Base-by-base conservation (phyloP, 2,888 invertebrate species). In the Drosophila putrida region DNA sequence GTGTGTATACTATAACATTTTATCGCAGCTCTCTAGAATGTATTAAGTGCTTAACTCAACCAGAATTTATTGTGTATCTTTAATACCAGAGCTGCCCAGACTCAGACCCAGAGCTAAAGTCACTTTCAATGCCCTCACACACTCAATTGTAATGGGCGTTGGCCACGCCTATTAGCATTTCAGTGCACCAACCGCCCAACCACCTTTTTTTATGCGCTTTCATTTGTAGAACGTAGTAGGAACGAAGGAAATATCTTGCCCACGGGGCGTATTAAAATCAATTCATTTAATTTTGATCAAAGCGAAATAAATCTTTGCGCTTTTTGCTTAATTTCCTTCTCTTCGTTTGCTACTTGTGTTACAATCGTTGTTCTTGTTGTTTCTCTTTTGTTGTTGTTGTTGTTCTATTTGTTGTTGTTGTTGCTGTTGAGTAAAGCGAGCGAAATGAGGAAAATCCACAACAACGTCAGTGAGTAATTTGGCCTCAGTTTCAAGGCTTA, bases 231-330 rank as follows among this genome's bases (percentile, higher is more conserved):
- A 71, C 84, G 81, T 66, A 77, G 20, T 20, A 20, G 20, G 20
- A 20, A 71, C 84, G 81, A 66, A 75, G 89, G 66, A 89, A 85
- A 85, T 87, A 85, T 83, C 83, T 88, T 87, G 87, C 85, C 85
- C 85, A 87, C 80, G 89, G 89, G 85, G 89, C 85, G 85, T 85
- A 85, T 85, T 85, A 85, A 85, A 85, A 85, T 85, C 85, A 85
- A 85, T 85, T 85, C 89, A 89, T 85, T 85, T 85, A 89, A 85
- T 89, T 85, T 85, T 85, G 85, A 85, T 85, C 85, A 85, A 85
- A 85, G 85, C 79, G 88, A 85, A 85, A 85, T 85, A 85, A 85
- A 85, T 85, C 85, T 85, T 85, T 85, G 84, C 88, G 87, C 89
- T 85, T 89, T 85, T 85, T 87, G 80, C 75, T 80, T 88, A 86